A percentile compares a stretch with the other conserved stretches of the same genome.
Conservation (phyloP, 2,113 vertebrate species). For the Rattus rattus region DNA sequence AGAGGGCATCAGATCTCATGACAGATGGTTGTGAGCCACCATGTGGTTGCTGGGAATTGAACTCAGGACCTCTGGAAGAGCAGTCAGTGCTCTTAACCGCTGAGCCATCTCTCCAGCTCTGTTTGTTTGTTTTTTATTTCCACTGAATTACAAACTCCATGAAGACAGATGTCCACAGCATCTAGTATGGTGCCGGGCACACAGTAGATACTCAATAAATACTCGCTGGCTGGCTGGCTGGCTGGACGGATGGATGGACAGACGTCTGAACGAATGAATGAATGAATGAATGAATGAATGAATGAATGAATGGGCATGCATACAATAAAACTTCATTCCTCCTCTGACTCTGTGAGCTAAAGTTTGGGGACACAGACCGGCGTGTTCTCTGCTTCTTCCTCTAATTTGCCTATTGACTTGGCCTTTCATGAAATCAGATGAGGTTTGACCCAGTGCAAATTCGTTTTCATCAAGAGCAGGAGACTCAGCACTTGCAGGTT, state of each 20-base stretch:
- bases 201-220: background rate
- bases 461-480: constrained; percentile 69
- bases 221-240: too few species aligned
- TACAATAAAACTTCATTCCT: background rate
- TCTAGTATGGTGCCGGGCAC: rapidly evolving
- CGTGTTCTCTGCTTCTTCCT: constrained; percentile 75
- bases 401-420: constrained; percentile 77
- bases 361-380: constrained; percentile 63
- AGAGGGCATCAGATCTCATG: too few species aligned
- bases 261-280: too few species aligned
- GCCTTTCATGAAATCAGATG: constrained; percentile 78
- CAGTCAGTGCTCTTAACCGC: too few species aligned
- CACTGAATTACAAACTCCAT: background rate
- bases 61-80: too few species aligned
- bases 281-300: background rate
- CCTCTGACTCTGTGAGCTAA: background rate
- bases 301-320: background rate
- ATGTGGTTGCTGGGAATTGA: too few species aligned
- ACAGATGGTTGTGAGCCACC: too few species aligned
- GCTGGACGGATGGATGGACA: too few species aligned
- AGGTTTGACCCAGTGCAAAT: constrained; percentile 76
- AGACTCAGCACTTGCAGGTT: constrained; percentile 76
- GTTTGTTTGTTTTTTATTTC: background rate
- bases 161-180: background rate
- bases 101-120: too few species aligned